Conservation (phyloP, 2,797 vertebrate species). For the Meriones psammophilus region DNA sequence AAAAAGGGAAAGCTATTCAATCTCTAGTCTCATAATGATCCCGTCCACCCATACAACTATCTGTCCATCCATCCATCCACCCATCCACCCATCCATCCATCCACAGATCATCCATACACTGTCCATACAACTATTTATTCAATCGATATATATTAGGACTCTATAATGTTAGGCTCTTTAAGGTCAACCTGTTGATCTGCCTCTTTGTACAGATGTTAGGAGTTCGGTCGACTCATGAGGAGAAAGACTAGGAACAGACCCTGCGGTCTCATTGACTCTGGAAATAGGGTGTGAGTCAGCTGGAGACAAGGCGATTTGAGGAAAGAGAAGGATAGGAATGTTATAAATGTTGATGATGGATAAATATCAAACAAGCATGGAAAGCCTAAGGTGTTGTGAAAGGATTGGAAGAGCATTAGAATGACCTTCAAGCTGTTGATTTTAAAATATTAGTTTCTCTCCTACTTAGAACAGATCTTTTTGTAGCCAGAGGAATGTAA, state of each 20-base stretch:
- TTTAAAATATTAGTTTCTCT: conserved; percentile 16
- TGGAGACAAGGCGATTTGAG: neutral
- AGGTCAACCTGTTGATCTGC: neutral
- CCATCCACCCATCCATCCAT: neutral
- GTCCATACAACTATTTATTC: neutral
- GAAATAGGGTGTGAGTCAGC: neutral
- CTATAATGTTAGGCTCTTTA: neutral
- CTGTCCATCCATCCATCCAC: no score
- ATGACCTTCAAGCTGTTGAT: conserved; percentile 19
- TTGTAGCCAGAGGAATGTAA: conserved; percentile 46
- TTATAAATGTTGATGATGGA: neutral
- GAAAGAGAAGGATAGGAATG: neutral
- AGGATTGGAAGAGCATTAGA: neutral
- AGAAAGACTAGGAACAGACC: neutral
- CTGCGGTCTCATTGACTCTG: neutral
- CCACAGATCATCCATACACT: neutral
- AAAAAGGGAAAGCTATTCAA: conserved; percentile 9
- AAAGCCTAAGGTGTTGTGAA: neutral
- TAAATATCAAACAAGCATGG: neutral
- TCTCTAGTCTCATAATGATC: neutral
- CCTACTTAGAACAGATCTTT: neutral
- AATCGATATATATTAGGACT: neutral
- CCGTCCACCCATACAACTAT: neutral
- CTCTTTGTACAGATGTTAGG: neutral
- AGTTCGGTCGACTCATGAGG: neutral